Conservation (phyloP, 2,888 invertebrate genomes). For the Lasioglossum villosulum region DNA sequence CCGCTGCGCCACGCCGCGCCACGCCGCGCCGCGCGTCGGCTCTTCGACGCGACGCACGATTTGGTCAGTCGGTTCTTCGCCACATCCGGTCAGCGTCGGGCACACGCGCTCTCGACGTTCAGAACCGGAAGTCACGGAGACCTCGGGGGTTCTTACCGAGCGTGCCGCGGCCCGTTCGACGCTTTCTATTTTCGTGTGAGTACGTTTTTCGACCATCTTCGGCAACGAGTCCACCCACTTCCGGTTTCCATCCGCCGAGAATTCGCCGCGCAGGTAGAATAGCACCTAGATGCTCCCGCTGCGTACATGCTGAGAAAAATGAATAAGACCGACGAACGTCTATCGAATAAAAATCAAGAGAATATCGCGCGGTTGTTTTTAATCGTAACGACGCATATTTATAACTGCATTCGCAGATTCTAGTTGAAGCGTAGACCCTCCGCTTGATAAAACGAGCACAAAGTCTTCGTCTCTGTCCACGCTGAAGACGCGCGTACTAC, state of each 20-base stretch:
- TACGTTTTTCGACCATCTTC: slow-evolving; percentile 33
- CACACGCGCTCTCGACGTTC: slow-evolving; percentile 51
- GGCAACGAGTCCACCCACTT: slow-evolving; percentile 7
- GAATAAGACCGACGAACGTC: neutral
- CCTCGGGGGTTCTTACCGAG: slow-evolving; percentile 42
- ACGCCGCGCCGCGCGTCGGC: slow-evolving; percentile 33
- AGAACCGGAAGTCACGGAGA: slow-evolving; percentile 79
- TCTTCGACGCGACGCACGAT: slow-evolving; percentile 59
- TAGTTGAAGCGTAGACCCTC: neutral
- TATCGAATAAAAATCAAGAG: neutral
- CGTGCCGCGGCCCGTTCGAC: slow-evolving; percentile 33
- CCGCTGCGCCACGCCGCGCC: neutral
- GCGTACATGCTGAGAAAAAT: neutral
- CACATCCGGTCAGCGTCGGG: slow-evolving; percentile 78
- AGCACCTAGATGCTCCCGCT: too few relatives aligned
- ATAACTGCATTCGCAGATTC: neutral
- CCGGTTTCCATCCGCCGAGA: neutral
- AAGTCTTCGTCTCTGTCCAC: too few relatives aligned
- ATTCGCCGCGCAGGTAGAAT: neutral
- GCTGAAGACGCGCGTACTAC: too few relatives aligned
- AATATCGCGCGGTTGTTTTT: neutral
- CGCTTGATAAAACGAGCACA: too few relatives aligned
- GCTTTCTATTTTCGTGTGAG: slow-evolving; percentile 33
- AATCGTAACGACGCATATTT: neutral
- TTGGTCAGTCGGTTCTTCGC: slow-evolving; percentile 76